A percentile compares a stretch with the other conserved stretches of the same genome.
Conservation (phyloP, 23 tunicate genomes). For the Clavelina lepadiformis region DNA sequence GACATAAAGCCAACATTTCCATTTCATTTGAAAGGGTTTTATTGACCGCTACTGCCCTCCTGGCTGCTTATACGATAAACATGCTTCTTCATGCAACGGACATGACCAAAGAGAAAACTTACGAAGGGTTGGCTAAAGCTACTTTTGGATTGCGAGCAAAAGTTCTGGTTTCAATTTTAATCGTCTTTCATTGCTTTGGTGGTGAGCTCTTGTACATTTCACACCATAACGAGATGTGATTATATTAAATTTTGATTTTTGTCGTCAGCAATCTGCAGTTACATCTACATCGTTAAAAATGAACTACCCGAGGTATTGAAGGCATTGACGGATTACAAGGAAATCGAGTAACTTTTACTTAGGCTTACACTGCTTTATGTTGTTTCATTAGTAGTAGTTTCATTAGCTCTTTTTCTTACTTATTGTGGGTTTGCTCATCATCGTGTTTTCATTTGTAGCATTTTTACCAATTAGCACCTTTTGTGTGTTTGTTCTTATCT, state of each 20-base stretch:
- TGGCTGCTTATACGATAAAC: conserved; percentile 71
- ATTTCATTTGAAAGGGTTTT: conserved; percentile 27
- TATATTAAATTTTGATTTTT: neutral
- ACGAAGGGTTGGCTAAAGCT: conserved; percentile 55
- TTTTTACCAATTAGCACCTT: no score
- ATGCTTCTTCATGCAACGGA: conserved; percentile 54
- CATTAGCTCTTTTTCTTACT: no score
- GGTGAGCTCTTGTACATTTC: conserved; percentile 29
- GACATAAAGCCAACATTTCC: neutral
- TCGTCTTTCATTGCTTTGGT: conserved; percentile 82
- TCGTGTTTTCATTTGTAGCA: no score
- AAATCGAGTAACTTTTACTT: conserved; percentile 24
- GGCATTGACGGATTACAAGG: conserved; percentile 11
- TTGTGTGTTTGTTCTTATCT: no score
- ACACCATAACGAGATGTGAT: neutral
- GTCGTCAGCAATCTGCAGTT: conserved; percentile 68
- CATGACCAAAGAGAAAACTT: conserved; percentile 26
- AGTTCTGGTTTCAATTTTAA: conserved; percentile 48
- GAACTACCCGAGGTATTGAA: conserved; percentile 78
- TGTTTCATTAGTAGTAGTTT: no score
- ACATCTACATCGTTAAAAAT: conserved; percentile 67
- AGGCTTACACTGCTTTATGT: no score
- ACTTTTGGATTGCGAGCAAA: conserved; percentile 64
- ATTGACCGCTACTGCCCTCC: conserved; percentile 37
- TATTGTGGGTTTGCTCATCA: no score